Percentiles rank a stretch among this genome's conserved stretches.
Evolutionary conservation across 2,888 invertebrate species (phyloP).

Genomic region (Pollenia amentaria): DNA sequence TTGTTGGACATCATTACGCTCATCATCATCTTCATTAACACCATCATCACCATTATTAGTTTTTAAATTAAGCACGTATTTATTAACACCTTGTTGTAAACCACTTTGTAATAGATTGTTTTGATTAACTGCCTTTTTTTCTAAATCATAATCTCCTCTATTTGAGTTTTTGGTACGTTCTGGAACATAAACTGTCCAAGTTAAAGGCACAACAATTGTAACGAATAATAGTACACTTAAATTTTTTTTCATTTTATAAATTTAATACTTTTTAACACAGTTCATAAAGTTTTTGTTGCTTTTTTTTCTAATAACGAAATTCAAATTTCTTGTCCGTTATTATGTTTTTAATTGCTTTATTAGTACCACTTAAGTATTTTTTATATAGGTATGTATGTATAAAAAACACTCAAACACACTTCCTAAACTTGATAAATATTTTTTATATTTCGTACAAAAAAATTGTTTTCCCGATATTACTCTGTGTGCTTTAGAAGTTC

Average conservation of each 20-base stretch:
- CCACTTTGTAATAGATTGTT: conserved; percentile 21
- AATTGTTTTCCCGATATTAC: background rate
- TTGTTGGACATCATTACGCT: conserved; percentile 66
- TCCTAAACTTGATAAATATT: conserved; percentile 44
- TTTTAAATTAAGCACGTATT: conserved; percentile 72
- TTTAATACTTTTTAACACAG: background rate
- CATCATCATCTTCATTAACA: conserved; percentile 34
- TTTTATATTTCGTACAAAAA: conserved; percentile 45
- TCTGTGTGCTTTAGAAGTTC: conserved; percentile 6
- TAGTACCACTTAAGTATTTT: conserved; percentile 45
- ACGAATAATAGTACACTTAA: conserved; percentile 23
- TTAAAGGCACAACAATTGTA: conserved; percentile 14
- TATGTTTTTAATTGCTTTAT: conserved; percentile 53
- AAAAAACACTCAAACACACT: conserved; percentile 43
- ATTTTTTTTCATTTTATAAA: conserved; percentile 42
- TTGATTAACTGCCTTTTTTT: background rate
- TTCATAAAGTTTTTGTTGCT: conserved; percentile 9
- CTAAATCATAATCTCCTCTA: conserved; percentile 1
- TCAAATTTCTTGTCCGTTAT: conserved; percentile 43
- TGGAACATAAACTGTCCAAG: conserved; percentile 62
- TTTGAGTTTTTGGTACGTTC: conserved; percentile 39
- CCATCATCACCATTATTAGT: background rate
- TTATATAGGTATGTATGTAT: background rate
- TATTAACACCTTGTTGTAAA: conserved; percentile 63
- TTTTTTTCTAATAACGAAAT: background rate